Evolutionary conservation across 2,888 invertebrate species (phyloP), one percentile per base, ranked within the genome.

Genomic region (Reticulitermes lucifugus): DNA sequence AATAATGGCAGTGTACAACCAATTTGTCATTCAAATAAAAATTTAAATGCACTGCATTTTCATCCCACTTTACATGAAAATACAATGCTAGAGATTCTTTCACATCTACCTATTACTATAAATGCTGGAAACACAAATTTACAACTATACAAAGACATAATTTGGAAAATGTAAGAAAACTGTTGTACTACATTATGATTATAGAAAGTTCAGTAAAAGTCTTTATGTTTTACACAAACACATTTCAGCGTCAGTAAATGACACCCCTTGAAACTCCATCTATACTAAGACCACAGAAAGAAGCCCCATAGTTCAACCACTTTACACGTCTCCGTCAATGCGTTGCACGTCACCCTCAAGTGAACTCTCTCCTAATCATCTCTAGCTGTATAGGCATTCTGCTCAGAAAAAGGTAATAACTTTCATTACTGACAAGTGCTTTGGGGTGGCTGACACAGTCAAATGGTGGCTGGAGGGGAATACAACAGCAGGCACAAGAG

Each of bases 1-100:
- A 60, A 35, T 10, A 73, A 73, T 73, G 73, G 73, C 73, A 73
- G 73, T 73, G 73, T 18, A 73, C 35, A n/a, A 73, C n/a, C 73
- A 73, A 29, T 73, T 29, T 35, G 9, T 29, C 7, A 29, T 6
- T 29, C 18, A 73, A 73, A 73, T 73, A 25, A 29, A 29, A 81
- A 59, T 55, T 55, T 35, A 35, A 81, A 81, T 55, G 25, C 60
- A 51, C 55, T 81, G 60, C 21, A 59, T 81, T 25, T 51, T 59
- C 29, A n/a, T 43, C n/a, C 59, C 81, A 81, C 46, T 79, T 55
- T 46, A 79, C 46, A n/a, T 46, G 5, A 18, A 43, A 79, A 29
- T 29, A 80, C n/a, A 60, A 60, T 22, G 60, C 12, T 22, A 18
- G 21, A 18, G 22, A 60, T 60, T n/a, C 55, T 51, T 80, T 41